Base-by-base conservation (phyloP, 2,888 invertebrate species). In the Nudaria mundana region DNA sequence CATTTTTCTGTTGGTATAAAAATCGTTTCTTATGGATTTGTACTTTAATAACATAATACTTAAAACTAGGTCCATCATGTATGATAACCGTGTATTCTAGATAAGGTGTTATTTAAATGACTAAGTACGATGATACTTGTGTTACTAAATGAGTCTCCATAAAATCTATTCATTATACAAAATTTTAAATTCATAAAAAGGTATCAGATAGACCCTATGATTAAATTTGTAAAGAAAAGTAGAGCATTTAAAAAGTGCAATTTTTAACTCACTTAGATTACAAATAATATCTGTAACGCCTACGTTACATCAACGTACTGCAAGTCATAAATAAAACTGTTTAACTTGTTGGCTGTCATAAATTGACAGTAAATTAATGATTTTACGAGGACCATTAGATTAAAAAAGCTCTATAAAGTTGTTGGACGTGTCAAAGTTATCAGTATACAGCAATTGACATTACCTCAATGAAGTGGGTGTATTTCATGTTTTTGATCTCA, bases 381-480 rank as follows among this genome's bases (percentile, higher is more conserved):
- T 54, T 49, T 51, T 54, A 60, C 40, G 52, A 44, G 32, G 34
- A 44, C 37, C 18, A 31, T 51, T 49, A 56, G 32, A 49, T 41
- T 41, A 8, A 5, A 48, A 53, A 44, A 41, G 7, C 1, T 40
- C 28, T 43, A 34, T 48, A 41, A 40, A 50, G 48, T 54, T 51
- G 54, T 49, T 52, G 60, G 51, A 48, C 51, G 50, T 30, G 54
- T 49, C 49, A 46, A 54, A 56, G 42, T 51, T 51, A 59, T 56
- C 61, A 40, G 44, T 49, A 29, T 5, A n/a, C 26, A 30, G 52
- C 51, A 59, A 60, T 57, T 60, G 61, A 57, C 52, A 57, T 49
- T 48, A 54, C 57, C 61, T 49, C 39, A 43, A 46, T n/a, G n/a
- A n/a, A n/a, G n/a, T n/a, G n/a, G n/a, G 23, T 13, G 6, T 34